These are phyloP conservation scores for Ceyx cyanopectus DNA, from an alignment of 2,113 vertebrate species.

Conservation along the genomic window DNA sequence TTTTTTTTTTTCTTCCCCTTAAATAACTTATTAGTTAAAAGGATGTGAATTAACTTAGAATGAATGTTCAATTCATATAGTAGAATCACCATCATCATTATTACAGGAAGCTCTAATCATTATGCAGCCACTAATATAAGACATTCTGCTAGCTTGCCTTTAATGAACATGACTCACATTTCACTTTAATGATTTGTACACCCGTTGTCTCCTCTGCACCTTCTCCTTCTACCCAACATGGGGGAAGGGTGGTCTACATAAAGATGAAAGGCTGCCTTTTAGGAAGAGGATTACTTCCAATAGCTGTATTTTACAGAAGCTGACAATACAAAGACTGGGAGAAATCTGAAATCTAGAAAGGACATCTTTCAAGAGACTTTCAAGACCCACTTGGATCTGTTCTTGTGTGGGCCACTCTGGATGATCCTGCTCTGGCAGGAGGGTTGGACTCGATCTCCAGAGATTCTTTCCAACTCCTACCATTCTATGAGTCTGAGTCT, in stretches of 20 bases:
- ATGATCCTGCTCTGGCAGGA: too few species aligned
- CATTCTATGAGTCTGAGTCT: too few species aligned
- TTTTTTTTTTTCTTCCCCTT: neutral
- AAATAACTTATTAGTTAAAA: conserved; percentile 77
- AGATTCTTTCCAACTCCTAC: too few species aligned
- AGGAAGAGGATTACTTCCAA: neutral
- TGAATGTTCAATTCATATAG: conserved; percentile 80
- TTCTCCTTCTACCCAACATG: neutral
- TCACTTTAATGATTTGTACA: conserved; percentile 67
- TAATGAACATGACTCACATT: conserved; percentile 77
- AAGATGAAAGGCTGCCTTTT: neutral
- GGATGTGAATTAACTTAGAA: conserved; percentile 79
- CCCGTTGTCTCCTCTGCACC: neutral
- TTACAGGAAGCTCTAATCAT: conserved; percentile 79
- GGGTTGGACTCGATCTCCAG: too few species aligned
- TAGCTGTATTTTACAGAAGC: neutral
- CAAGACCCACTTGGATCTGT: too few species aligned
- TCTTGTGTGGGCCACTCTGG: too few species aligned
- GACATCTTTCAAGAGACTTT: too few species aligned
- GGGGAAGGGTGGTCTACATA: neutral
- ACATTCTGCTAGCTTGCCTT: conserved; percentile 71
- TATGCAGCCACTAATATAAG: conserved; percentile 71
- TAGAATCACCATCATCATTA: conserved; percentile 75
- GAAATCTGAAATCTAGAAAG: neutral
- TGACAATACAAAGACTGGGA: neutral